Base-by-base conservation (phyloP, 2,113 vertebrate species). In the Propithecus coquereli region DNA sequence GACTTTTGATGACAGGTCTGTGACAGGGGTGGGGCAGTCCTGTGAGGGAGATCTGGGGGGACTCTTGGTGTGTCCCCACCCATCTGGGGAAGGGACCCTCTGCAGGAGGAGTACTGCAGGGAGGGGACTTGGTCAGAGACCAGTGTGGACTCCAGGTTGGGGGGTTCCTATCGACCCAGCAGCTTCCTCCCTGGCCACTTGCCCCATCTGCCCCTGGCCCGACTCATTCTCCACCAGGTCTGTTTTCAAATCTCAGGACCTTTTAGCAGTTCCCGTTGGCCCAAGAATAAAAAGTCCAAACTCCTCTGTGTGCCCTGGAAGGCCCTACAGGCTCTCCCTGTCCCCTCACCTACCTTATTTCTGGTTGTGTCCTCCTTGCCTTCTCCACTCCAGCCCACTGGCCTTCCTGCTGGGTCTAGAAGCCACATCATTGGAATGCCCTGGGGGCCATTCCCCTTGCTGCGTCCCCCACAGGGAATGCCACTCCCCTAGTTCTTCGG, bases 401-500 rank as follows among this genome's bases (percentile, higher is more conserved):
- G 3, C 59, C n/a, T 34, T 74, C 73, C 34, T 52, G 63, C 40
- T 47, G 52, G 18, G 32, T 71, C 47, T 93, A 70, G 32, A 83
- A 4, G n/a, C 17, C 0, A 0, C 0, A 7, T 8, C n/a, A 27
- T n/a, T 73, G n/a, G 61, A 30, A 63, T 9, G 9, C 16, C 20
- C 57, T 76, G 0, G 13, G 79, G 50, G 71, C 73, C 23, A 5
- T 50, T 50, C 45, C 1, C 5, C 13, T 43, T 70, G 18, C 71
- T 18, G 11, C 47, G 37, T 59, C 40, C 54, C 9, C 8, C 73
- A 27, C 9, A 23, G 59, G 61, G 27, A 79, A 40, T 23, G 14
- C 30, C 18, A 1, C 12, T 22, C 20, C 14, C 30, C 16, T 16
- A 40, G 40, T 23, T 47, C 25, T 20, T 50, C n/a, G 30, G 43